Conservation (phyloP, 1,140 invertebrate species). For the Microvelia longipes region DNA sequence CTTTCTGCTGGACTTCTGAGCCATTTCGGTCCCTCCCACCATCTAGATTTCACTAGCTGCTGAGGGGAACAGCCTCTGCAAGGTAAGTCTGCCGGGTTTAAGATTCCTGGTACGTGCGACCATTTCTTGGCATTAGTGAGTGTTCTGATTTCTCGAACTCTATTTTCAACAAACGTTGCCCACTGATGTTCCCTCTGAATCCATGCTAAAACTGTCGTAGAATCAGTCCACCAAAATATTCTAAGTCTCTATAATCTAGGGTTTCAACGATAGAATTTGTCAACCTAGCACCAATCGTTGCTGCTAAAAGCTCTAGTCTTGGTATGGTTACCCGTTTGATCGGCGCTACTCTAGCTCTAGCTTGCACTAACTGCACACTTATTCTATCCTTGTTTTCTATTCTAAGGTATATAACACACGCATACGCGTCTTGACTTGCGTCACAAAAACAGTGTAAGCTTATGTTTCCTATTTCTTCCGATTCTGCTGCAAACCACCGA, state of each 20-base stretch:
- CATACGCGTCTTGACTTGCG: constrained; percentile 25
- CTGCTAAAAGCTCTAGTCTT: constrained; percentile 27
- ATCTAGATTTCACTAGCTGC: constrained; percentile 25
- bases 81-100: constrained; percentile 25
- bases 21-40: constrained; percentile 30
- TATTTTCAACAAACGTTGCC: constrained; percentile 29
- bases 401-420: constrained; percentile 20
- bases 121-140: constrained; percentile 1
- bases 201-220: constrained; percentile 25
- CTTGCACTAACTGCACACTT: constrained; percentile 7
- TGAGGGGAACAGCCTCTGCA: constrained; percentile 27
- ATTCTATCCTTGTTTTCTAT: constrained; percentile 3
- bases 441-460: constrained; percentile 26
- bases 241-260: constrained; percentile 10
- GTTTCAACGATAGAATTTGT: constrained; percentile 2
- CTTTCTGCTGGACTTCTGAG: constrained; percentile 13
- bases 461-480: not conserved
- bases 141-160: constrained; percentile 23
- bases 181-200: constrained; percentile 21
- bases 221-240: constrained; percentile 26
- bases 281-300: constrained; percentile 24
- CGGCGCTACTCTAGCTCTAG: constrained; percentile 25
- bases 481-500: not conserved
- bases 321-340: constrained; percentile 25
- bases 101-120: constrained; percentile 2